Evolutionary conservation across 1,140 invertebrate genomes (phyloP), one percentile per base, ranked within the genome.

Genomic region (Anoplophora glabripennis): DNA sequence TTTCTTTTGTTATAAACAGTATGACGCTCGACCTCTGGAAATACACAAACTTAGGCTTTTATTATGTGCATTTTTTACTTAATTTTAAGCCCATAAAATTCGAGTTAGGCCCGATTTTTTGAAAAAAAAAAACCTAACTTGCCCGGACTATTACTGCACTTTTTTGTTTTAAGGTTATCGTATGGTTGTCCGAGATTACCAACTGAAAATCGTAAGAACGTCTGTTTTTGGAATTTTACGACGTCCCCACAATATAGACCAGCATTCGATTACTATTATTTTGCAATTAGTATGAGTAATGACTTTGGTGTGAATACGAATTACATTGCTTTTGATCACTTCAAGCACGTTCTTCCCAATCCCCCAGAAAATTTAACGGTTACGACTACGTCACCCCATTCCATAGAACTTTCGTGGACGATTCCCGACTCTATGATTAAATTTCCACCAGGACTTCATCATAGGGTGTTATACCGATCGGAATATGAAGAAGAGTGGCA

Each of bases 221-320:
- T 58, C 14, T 81, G 81, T 66, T 65, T 75, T 14, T 88, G 84
- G 84, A 79, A 78, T 61, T 71, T 77, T 1, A 70, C 57, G 1
- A 85, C 84, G 11, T 66, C 71, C 37, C 86, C 86, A 8, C 78
- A 79, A 52, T 88, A 88, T 64, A 78, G 84, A 56, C 83, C 84
- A 63, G 72, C 78, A 1, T 80, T 84, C 57, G 74, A 79, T 35
- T 71, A 74, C 55, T 86, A 82, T 64, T 76, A 73, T 41, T 84
- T 88, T 51, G 70, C 76, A 3, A 49, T 89, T 8, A 78, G 45
- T 5, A 77, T 78, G 8, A 64, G 67, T 2, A 88, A 87, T 74
- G 64, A 68, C 1, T 81, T 88, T 65, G 85, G 83, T 1, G 52
- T 5, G 9, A 76, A 72, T 51, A 73, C 64, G 8, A 75, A 79